phyloP scores from a whole-genome alignment of 2,888 invertebrate species.

The Euproctis similis region DNA sequence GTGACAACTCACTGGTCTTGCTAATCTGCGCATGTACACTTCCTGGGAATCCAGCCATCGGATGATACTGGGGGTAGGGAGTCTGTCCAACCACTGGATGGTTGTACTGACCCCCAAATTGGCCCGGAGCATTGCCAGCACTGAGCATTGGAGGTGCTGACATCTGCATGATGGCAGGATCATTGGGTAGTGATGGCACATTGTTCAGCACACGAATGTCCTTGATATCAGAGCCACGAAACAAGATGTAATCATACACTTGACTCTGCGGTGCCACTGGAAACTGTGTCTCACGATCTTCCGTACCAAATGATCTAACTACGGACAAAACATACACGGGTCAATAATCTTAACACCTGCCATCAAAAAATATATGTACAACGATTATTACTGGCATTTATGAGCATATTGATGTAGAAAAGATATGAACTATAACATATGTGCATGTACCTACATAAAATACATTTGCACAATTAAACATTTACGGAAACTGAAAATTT shows the following conservation, averaged over 20 bases:
- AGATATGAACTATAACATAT: no score
- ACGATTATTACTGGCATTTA: no score
- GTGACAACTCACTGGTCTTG: slow-evolving; percentile 75
- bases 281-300: slow-evolving; percentile 96
- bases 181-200: slow-evolving; percentile 90
- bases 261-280: slow-evolving; percentile 98
- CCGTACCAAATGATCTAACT: slow-evolving; percentile 99
- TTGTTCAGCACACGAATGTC: slow-evolving; percentile 97
- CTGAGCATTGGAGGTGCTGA: slow-evolving; percentile 84
- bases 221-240: slow-evolving; percentile 98
- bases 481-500: no score
- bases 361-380: no score
- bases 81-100: slow-evolving; percentile 82
- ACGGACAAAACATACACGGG: slow-evolving; percentile 34
- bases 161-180: slow-evolving; percentile 98
- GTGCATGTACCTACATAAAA: no score
- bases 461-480: no score
- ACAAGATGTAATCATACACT: slow-evolving; percentile 98
- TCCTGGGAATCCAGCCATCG: slow-evolving; percentile 70
- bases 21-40: slow-evolving; percentile 60
- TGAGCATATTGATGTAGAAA: no score
- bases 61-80: slow-evolving; percentile 65
- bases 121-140: slow-evolving; percentile 76
- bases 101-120: slow-evolving; percentile 78
- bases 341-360: no score